phyloP scores from a whole-genome alignment of 1,140 invertebrate species.

The Caenorhabditis briggsae region DNA sequence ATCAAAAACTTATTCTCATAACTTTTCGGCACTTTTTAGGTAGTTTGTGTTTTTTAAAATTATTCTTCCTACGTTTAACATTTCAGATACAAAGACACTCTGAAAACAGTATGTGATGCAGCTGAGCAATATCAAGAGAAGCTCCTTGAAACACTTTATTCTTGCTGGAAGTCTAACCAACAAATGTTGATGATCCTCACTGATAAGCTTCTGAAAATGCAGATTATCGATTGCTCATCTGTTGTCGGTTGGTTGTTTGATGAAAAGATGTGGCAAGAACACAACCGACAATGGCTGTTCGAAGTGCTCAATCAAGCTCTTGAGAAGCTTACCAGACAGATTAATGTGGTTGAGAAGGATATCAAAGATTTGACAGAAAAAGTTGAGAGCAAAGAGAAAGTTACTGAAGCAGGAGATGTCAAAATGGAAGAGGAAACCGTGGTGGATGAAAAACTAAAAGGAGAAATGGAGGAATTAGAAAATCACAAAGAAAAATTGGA shows the following conservation, averaged over 20 bases:
- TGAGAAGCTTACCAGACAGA: constrained; percentile 48
- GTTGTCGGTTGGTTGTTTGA: constrained; percentile 99
- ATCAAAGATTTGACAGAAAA: constrained; percentile 18
- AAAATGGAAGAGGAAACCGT: neutral
- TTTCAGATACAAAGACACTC: constrained; percentile 87
- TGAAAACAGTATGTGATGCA: constrained; percentile 82
- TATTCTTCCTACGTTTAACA: constrained; percentile 9
- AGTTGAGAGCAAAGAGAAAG: constrained; percentile 20
- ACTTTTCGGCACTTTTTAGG: constrained; percentile 96
- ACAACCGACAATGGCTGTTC: constrained; percentile 82
- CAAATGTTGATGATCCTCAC: constrained; percentile 96
- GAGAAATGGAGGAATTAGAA: constrained; percentile 59
- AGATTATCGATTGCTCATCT: constrained; percentile 94
- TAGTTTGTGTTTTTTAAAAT: constrained; percentile 73
- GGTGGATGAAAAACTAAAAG: neutral
- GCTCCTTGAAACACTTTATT: constrained; percentile 91
- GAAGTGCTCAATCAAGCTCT: constrained; percentile 71
- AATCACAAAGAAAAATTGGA: constrained; percentile 60
- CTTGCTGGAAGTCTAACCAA: constrained; percentile 89
- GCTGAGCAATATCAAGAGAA: constrained; percentile 95
- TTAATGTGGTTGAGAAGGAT: constrained; percentile 44
- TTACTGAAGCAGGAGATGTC: neutral
- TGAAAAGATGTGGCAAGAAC: constrained; percentile 92
- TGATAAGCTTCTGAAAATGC: constrained; percentile 96
- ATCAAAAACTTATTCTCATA: constrained; percentile 96